A percentile compares a stretch with the other conserved stretches of the same genome.
These are phyloP conservation scores for Hirtodrosophila confusa DNA, from an alignment of 2,888 invertebrate species.

Conservation along the genomic window DNA sequence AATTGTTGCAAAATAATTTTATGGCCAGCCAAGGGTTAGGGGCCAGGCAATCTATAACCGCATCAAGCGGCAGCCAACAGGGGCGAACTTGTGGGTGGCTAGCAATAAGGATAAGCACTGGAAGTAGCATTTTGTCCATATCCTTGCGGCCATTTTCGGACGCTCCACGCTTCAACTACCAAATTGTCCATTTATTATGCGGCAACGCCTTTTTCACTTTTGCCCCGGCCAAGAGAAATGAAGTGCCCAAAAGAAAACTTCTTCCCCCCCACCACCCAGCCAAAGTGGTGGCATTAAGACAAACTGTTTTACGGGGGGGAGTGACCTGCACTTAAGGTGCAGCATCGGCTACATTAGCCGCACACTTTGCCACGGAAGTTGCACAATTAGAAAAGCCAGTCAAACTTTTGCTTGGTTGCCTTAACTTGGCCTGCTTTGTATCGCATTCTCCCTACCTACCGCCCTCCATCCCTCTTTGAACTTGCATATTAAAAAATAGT, in stretches of 20 bases:
- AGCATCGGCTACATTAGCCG: constrained; percentile 71
- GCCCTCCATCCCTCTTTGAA: constrained; percentile 15
- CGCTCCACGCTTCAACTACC: constrained; percentile 75
- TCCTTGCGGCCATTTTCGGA: constrained; percentile 71
- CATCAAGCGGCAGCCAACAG: constrained; percentile 53
- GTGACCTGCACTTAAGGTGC: constrained; percentile 70
- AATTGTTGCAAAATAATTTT: constrained; percentile 79
- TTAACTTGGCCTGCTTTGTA: constrained; percentile 23
- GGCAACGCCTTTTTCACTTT: constrained; percentile 81
- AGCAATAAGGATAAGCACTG: constrained; percentile 39
- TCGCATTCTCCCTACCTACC: not conserved
- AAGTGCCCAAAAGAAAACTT: constrained; percentile 58
- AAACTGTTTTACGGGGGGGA: constrained; percentile 52
- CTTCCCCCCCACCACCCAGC: constrained; percentile 17
- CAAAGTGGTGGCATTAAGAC: constrained; percentile 67
- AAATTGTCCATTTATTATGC: constrained; percentile 82
- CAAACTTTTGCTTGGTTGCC: constrained; percentile 58
- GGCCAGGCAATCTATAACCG: constrained; percentile 72
- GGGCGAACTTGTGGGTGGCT: constrained; percentile 21
- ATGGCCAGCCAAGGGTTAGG: constrained; percentile 70
- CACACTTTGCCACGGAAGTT: constrained; percentile 78
- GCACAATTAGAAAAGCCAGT: constrained; percentile 77
- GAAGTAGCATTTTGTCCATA: constrained; percentile 53
- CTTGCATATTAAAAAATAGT: constrained; percentile 74
- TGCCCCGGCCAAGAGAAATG: constrained; percentile 63